Evolutionary conservation across 2,797 vertebrate genomes (phyloP), one percentile per base, ranked within the genome.

Genomic region (Manis pentadactyla): DNA sequence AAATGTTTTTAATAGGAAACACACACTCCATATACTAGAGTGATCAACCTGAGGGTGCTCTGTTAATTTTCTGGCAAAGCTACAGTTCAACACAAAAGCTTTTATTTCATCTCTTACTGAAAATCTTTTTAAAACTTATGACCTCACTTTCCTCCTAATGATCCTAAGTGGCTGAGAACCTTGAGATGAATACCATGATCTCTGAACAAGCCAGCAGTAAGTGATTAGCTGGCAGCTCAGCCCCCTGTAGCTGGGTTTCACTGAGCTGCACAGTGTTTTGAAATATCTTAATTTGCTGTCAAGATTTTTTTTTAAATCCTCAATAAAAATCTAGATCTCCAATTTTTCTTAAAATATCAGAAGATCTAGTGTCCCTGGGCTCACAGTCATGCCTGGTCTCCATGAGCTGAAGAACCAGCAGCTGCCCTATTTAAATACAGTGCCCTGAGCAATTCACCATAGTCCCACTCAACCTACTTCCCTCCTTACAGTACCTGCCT

Each of bases 21-120:
- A 79, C 7, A 55, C 8, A 57, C n/a, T 66, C 23, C 31, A 69
- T 89, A 61, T 10, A 46, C 25, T 77, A 87, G 13, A 66, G 14
- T n/a, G n/a, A 86, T 79, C 29, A 84, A 64, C 46, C 73, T 49
- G 39, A 77, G 7, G 8, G 66, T 93, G 18, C 23, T 81, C 55
- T 92, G 66, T 77, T 71, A 75, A 95, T 69, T 75, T 93, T 64
- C 71, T 61, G 39, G 34, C 69, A 49, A 77, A 75, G 66, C 90
- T 74, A 84, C 31, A 69, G 42, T 37, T 83, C 57, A 87, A 31
- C 57, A 74, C 51, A 69, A 87, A 93, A 87, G 5, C 11, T 81
- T 93, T 82, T 37, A 61, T 93, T 97, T 95, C 63, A 93, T 17
- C 57, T 86, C 78, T 61, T 29, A 18, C 34, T 74, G 46, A 84